These are phyloP conservation scores for Drosophila yakuba DNA, from an alignment of 1,140 invertebrate species.

Conservation along the genomic window DNA sequence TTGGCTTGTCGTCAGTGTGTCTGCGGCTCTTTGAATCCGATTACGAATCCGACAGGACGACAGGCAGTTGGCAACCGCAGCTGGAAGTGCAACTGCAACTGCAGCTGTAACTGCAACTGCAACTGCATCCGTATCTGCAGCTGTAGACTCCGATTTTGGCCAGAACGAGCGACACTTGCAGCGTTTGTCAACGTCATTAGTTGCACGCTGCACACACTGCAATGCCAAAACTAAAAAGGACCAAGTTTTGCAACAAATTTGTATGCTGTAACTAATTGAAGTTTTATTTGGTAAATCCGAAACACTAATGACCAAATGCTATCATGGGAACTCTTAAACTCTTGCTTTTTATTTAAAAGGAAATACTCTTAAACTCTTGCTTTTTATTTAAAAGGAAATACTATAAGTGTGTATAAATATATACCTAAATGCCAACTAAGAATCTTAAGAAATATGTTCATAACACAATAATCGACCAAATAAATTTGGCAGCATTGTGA, in stretches of 20 bases:
- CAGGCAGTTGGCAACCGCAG: constrained; percentile 48
- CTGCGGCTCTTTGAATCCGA: constrained; percentile 36
- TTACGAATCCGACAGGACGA: constrained; percentile 1
- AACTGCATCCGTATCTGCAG: constrained; percentile 1
- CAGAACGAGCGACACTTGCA: constrained; percentile 1
- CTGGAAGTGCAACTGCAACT: constrained; percentile 1
- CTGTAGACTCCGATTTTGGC: constrained; percentile 16
- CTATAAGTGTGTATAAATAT: no score
- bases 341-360: no score
- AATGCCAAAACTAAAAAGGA: background rate
- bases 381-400: no score
- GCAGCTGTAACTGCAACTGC: background rate
- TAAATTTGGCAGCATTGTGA: background rate
- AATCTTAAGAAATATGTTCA: no score
- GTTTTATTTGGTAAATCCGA: background rate
- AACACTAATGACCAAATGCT: no score
- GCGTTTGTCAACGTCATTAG: constrained; percentile 50
- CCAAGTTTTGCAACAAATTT: background rate
- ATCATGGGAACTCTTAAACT: no score
- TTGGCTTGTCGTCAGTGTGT: constrained; percentile 55
- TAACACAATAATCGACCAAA: no score
- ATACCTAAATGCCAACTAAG: no score
- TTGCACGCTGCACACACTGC: constrained; percentile 13
- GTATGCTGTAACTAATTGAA: background rate
- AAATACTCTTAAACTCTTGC: no score